phyloP scores from a whole-genome alignment of 2,797 vertebrate genomes.

The Neosilurus mollespiculum region DNA sequence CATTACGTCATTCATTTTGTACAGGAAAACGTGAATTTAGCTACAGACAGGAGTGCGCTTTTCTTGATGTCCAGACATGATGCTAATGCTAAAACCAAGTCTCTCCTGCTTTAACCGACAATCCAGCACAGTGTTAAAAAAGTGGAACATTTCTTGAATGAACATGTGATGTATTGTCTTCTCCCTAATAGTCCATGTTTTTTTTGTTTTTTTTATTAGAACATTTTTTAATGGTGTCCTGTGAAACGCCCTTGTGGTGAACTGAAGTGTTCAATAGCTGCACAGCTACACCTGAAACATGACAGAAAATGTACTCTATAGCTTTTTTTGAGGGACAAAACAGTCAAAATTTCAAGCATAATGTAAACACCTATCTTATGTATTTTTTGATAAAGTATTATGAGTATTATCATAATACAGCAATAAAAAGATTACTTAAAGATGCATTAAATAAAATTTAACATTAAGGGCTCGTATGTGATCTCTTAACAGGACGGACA shows the following conservation, averaged over 20 bases:
- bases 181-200: background rate
- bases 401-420: too few relatives aligned
- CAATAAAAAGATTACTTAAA: too few relatives aligned
- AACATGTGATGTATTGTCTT: background rate
- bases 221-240: too few relatives aligned
- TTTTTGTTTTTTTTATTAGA: background rate
- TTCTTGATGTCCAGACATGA: background rate
- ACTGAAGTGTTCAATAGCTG: background rate
- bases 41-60: background rate
- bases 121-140: background rate
- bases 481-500: too few relatives aligned
- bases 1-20: background rate
- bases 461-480: too few relatives aligned
- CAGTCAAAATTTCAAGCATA: too few relatives aligned
- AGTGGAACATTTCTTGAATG: background rate
- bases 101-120: background rate
- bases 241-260: background rate
- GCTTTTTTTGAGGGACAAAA: too few relatives aligned
- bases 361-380: too few relatives aligned
- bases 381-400: too few relatives aligned
- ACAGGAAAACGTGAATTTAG: background rate
- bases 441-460: too few relatives aligned
- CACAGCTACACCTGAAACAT: background rate
- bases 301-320: too few relatives aligned
- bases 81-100: background rate